phyloP scores from a whole-genome alignment of 2,113 vertebrate genomes.

The Pterocles burchelli region DNA sequence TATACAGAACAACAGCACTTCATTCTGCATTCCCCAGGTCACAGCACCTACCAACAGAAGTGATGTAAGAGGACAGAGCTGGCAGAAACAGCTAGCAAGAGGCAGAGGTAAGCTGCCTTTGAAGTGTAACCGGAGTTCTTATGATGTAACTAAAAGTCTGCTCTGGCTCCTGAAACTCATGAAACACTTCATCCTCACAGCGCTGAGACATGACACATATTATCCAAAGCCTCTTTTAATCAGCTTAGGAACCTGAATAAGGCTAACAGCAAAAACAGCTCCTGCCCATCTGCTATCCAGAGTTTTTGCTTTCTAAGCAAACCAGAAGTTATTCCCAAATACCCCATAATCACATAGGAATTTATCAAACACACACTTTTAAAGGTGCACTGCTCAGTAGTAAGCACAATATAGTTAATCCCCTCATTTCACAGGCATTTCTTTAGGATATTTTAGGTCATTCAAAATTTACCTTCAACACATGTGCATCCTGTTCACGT shows the following conservation, averaged over 20 bases:
- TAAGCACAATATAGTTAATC: not conserved
- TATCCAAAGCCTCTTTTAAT: constrained; percentile 24
- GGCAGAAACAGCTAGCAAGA: not conserved
- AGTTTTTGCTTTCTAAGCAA: not conserved
- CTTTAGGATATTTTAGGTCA: not conserved
- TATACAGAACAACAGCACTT: not conserved
- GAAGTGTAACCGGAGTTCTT: not conserved
- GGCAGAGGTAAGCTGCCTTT: not conserved
- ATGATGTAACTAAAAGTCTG: not conserved
- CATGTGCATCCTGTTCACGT: rapidly evolving
- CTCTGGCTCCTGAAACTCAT: constrained; percentile 9
- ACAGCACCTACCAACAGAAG: not conserved
- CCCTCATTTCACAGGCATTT: not conserved
- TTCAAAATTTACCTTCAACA: not conserved
- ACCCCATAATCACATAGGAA: not conserved
- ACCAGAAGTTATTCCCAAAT: not conserved
- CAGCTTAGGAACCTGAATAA: constrained; percentile 21
- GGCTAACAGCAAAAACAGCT: constrained; percentile 21
- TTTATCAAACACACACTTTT: not conserved
- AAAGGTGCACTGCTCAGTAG: not conserved
- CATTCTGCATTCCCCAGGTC: not conserved
- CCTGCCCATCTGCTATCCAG: not conserved
- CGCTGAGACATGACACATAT: constrained; percentile 45
- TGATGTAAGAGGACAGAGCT: not conserved
- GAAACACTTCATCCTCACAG: constrained; percentile 21